These are phyloP conservation scores for Hylyphantes graminicola DNA, from an alignment of 1,140 invertebrate species.

Conservation along the genomic window DNA sequence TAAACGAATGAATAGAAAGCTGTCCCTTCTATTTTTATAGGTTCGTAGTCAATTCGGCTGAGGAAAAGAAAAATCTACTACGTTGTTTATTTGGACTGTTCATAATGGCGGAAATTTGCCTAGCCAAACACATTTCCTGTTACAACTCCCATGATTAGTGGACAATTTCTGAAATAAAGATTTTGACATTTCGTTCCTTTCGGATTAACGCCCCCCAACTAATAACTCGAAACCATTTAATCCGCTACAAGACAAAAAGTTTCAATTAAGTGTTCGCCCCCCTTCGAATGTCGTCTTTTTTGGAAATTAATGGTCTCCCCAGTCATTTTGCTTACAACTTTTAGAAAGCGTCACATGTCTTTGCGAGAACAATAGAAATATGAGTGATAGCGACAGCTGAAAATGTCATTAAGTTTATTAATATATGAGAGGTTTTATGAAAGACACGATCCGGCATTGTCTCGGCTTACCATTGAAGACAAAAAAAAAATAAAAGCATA, in stretches of 20 bases:
- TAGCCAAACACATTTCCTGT: too few relatives aligned
- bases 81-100: too few relatives aligned
- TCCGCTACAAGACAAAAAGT: neutral
- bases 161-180: too few relatives aligned
- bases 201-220: too few relatives aligned
- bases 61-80: too few relatives aligned
- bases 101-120: too few relatives aligned
- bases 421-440: constrained; percentile 13
- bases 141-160: too few relatives aligned
- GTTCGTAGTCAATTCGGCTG: too few relatives aligned
- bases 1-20: too few relatives aligned
- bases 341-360: constrained; percentile 12
- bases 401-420: constrained; percentile 24
- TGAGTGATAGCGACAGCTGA: neutral
- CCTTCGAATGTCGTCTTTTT: neutral
- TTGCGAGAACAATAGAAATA: neutral
- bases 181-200: too few relatives aligned
- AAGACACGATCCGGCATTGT: neutral
- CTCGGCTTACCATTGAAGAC: neutral
- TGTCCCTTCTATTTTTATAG: too few relatives aligned
- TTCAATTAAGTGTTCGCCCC: neutral
- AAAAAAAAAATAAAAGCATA: too few relatives aligned
- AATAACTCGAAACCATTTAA: neutral
- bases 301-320: constrained; percentile 17
- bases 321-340: neutral